Conservation (phyloP, 2,797 vertebrate species). For the Danio kyathit region DNA sequence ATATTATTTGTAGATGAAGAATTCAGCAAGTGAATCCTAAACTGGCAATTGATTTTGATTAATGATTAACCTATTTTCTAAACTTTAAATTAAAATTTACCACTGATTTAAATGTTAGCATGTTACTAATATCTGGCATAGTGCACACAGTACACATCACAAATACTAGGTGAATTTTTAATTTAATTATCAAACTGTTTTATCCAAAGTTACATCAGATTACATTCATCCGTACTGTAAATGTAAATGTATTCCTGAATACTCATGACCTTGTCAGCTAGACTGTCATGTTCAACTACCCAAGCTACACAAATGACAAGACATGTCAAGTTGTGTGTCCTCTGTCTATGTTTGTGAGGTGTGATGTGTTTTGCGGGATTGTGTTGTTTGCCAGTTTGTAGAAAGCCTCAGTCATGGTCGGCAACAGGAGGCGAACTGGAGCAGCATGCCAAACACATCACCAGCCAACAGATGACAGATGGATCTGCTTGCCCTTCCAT, state of each 20-base stretch:
- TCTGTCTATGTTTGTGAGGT: conserved; percentile 1
- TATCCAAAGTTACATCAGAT: not conserved
- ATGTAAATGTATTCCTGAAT: not conserved
- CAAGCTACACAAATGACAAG: not conserved
- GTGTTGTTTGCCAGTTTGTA: conserved; percentile 25
- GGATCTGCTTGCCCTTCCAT: conserved; percentile 11
- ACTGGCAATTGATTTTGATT: too few relatives aligned
- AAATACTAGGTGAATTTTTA: too few relatives aligned
- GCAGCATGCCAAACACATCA: conserved; percentile 23
- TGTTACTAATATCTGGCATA: too few relatives aligned
- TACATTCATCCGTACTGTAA: not conserved
- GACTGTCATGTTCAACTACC: not conserved
- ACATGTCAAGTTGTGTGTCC: not conserved
- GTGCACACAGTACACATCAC: too few relatives aligned
- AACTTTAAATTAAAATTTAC: too few relatives aligned
- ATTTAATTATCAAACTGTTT: not conserved
- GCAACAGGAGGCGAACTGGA: conserved; percentile 29
- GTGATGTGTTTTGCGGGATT: not conserved
- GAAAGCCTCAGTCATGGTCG: conserved; percentile 16
- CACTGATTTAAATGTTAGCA: too few relatives aligned
- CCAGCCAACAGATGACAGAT: conserved; percentile 43
- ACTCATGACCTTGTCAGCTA: not conserved
- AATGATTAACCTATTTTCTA: too few relatives aligned
- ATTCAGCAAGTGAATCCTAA: too few relatives aligned
- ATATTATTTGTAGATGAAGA: too few relatives aligned